Base-by-base conservation (phyloP, 2,113 vertebrate species). In the Clarias gariepinus region DNA sequence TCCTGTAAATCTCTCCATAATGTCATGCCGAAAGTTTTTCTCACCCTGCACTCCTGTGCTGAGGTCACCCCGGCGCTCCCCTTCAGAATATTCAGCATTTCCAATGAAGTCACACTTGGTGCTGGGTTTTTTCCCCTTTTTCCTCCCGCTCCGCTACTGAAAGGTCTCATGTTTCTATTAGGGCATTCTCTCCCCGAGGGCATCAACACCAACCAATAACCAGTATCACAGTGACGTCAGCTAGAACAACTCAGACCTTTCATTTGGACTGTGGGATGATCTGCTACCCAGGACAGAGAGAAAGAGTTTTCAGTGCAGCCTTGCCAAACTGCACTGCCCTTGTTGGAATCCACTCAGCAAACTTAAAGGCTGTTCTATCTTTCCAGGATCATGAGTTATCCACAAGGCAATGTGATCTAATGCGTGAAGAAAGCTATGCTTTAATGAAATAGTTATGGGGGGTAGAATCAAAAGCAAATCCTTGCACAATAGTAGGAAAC, bases 241-340 rank as follows among this genome's bases (percentile, higher is more conserved):
- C 90, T 93, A 93, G 91, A 93, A 89, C 91, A 91, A 93, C 93
- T 89, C 83, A 33, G 63, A 63, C 79, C 88, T 92, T 91, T 92
- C 89, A 63, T 74, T 86, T 47, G 85, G 60, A 86, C 76, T 57
- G 69, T 58, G 66, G 64, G 57, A 25, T 60, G 86, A 69, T 57
- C 33, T 57, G 53, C 58, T 69, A 84, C 84, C n/a, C 16, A 68
- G 52, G 61, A 68, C 60, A 79, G 30, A 78, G 55, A 23, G 23
- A 85, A 19, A 84, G 57, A 78, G n/a, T 76, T 21, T 53, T 36
- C 52, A 73, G 66, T 78, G 21, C 47, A n/a, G 60, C 33, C 55
- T 33, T 80, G 18, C 57, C 19, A 60, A 80, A 36, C 36, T 61
- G 7, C 10, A 4, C 55, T 80, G 57, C n/a, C 28, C 52, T 80